phyloP scores from a whole-genome alignment of 2,113 vertebrate species.

The Hystrix cristata region DNA sequence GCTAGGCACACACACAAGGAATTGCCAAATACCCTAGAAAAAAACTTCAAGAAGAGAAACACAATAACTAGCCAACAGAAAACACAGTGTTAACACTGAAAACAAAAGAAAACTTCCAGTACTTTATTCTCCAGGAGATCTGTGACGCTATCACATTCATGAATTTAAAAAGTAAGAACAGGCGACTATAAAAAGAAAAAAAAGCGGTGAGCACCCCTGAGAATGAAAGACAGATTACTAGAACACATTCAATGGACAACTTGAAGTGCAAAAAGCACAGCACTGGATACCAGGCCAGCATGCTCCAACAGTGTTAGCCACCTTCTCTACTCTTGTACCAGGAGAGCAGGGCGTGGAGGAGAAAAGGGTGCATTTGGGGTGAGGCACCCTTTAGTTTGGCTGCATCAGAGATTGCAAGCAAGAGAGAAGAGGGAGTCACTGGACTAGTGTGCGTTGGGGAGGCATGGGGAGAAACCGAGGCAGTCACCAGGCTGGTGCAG shows the following conservation, averaged over 20 bases:
- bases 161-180: constrained; percentile 45
- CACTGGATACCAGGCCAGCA: not conserved
- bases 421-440: not conserved
- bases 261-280: not conserved
- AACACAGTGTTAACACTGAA: not conserved
- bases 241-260: not conserved
- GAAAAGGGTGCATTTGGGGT: not conserved
- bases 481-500: not conserved
- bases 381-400: not conserved
- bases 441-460: not conserved
- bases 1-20: constrained; percentile 3
- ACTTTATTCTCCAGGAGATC: not conserved
- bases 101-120: constrained; percentile 44
- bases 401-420: not conserved
- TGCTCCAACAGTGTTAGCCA: not conserved
- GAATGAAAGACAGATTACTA: not conserved
- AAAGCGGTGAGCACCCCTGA: not conserved
- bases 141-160: constrained; percentile 24
- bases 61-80: not conserved
- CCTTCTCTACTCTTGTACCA: not conserved
- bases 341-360: not conserved
- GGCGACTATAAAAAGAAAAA: not conserved
- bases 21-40: not conserved
- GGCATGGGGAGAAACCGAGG: not conserved
- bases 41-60: constrained; percentile 13